phyloP scores from a whole-genome alignment of 2,113 vertebrate genomes.

The Sakesphorus luctuosus region DNA sequence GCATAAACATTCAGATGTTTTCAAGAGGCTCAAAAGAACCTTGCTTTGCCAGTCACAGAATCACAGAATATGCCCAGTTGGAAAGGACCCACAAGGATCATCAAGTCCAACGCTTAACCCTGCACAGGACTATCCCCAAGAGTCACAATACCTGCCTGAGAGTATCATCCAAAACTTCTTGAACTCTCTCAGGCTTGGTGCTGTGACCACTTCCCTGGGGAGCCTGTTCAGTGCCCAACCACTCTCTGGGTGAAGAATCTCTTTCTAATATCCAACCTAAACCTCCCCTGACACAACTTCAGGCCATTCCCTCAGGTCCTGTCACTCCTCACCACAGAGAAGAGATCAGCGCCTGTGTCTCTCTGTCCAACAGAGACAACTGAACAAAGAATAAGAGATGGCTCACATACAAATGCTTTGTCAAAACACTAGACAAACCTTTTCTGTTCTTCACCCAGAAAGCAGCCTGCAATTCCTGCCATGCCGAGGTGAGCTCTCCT shows the following conservation, averaged over 20 bases:
- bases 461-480: background rate
- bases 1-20: background rate
- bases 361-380: accelerated
- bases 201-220: background rate
- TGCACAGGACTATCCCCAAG: background rate
- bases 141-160: background rate
- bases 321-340: background rate
- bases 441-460: background rate
- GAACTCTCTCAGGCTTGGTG: background rate
- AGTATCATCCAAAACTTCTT: background rate
- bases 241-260: background rate
- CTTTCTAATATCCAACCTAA: background rate
- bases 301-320: background rate
- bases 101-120: background rate
- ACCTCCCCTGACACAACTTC: background rate
- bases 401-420: background rate
- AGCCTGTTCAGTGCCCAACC: background rate
- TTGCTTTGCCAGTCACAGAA: background rate
- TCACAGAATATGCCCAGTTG: background rate
- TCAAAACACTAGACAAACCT: background rate
- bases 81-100: background rate
- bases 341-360: background rate
- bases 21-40: background rate
- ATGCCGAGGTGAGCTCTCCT: background rate
- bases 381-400: background rate